phyloP scores from a whole-genome alignment of 2,113 vertebrate genomes.

The Athene cunicularia region DNA sequence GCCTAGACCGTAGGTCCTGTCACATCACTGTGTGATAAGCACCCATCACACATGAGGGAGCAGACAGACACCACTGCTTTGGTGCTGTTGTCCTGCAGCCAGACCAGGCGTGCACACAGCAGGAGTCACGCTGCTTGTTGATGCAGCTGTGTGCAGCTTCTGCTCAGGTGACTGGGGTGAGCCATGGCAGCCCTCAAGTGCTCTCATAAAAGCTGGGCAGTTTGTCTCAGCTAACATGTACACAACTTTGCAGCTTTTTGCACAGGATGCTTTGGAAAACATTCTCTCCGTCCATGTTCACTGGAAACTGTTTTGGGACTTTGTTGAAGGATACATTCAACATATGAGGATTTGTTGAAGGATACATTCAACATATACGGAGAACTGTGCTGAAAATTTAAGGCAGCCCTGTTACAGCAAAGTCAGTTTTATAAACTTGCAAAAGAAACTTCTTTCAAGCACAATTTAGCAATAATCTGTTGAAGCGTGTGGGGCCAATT shows the following conservation, averaged over 20 bases:
- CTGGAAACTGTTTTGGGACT: background rate
- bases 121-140: rapidly evolving
- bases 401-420: background rate
- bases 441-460: background rate
- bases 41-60: background rate
- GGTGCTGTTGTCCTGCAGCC: background rate
- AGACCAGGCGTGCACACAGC: rapidly evolving
- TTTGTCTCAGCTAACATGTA: background rate
- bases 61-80: background rate
- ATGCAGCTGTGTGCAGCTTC: background rate
- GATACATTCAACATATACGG: background rate
- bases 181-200: background rate
- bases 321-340: background rate
- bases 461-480: background rate
- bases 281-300: background rate
- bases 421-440: background rate
- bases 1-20: background rate
- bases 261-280: background rate
- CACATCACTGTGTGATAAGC: background rate
- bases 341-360: background rate
- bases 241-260: background rate
- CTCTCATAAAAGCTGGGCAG: background rate
- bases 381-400: background rate
- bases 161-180: background rate
- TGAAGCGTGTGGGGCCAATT: background rate